Evolutionary conservation across 2,113 vertebrate genomes (phyloP).

Genomic region (Otus sunia): DNA sequence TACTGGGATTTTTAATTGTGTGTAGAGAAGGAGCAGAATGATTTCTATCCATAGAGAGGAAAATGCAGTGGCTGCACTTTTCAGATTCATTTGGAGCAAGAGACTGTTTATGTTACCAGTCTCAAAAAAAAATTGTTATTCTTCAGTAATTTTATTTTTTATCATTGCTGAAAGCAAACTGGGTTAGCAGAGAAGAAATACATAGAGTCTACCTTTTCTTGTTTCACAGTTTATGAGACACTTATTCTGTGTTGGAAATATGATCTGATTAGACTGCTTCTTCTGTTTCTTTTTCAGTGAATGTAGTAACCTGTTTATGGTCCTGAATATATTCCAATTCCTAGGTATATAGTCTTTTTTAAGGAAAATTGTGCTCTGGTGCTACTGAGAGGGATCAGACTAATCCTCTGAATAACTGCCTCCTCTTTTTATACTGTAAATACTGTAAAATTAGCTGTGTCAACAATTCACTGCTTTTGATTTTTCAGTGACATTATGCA

Average conservation of each 20-base stretch:
- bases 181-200: neutral
- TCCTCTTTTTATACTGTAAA: neutral
- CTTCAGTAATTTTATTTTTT: conserved; percentile 10
- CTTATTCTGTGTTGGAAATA: neutral
- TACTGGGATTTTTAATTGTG: neutral
- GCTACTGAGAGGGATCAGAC: neutral
- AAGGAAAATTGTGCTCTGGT: neutral
- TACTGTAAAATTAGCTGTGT: neutral
- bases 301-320: neutral
- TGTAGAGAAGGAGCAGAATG: neutral
- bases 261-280: neutral
- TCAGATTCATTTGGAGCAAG: neutral
- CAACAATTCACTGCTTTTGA: neutral
- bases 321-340: neutral
- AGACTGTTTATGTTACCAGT: neutral
- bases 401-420: neutral
- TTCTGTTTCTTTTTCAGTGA: neutral
- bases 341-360: neutral
- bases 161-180: neutral
- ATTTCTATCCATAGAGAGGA: neutral
- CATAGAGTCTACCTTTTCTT: neutral
- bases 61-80: neutral
- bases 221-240: neutral
- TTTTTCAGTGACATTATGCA: neutral
- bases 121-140: neutral